phyloP scores from a whole-genome alignment of 2,113 vertebrate genomes.

The Hydropotes inermis region DNA sequence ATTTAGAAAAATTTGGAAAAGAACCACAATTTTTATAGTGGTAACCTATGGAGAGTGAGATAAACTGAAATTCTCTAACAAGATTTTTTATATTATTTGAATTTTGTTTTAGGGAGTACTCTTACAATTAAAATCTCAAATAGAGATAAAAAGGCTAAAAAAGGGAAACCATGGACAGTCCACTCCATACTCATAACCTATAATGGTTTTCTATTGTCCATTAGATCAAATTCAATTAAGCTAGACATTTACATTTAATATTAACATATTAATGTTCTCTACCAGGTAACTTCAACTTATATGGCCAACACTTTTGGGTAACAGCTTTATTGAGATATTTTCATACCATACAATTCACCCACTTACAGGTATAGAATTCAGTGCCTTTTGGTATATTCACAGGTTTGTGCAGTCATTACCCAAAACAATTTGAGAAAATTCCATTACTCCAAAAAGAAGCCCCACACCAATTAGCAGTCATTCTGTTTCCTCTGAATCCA shows the following conservation, averaged over 20 bases:
- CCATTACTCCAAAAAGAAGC: background rate
- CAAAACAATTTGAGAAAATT: background rate
- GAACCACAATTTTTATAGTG: background rate
- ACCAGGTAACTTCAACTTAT: background rate
- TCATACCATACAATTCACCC: background rate
- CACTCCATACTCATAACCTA: background rate
- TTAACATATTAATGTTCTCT: background rate
- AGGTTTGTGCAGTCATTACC: background rate
- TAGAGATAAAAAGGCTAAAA: constrained; percentile 13
- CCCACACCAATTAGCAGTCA: background rate
- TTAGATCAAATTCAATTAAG: background rate
- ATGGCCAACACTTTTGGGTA: background rate
- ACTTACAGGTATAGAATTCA: background rate
- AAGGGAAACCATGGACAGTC: background rate
- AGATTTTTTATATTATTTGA: background rate
- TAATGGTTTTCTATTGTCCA: background rate
- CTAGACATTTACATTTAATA: background rate
- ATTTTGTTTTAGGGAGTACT: background rate
- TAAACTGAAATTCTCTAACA: background rate
- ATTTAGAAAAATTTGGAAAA: background rate
- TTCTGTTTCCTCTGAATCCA: background rate
- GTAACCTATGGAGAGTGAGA: background rate
- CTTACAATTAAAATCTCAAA: constrained; percentile 12
- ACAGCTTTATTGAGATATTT: background rate
- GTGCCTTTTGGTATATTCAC: background rate